Evolutionary conservation across 2,888 invertebrate genomes (phyloP).

Genomic region (Torymus aiolomorphi): DNA sequence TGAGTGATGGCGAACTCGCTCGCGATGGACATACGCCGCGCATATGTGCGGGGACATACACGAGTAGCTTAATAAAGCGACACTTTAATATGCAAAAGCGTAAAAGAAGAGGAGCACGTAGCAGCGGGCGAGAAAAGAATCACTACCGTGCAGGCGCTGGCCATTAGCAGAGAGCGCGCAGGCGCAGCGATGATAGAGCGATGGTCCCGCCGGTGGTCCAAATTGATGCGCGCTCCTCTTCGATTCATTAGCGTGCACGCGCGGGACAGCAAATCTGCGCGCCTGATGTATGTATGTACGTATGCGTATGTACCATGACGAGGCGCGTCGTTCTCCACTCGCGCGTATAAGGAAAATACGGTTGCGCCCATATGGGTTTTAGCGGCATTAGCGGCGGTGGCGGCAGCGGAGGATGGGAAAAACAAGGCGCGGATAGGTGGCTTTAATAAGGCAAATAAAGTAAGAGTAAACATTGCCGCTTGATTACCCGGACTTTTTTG

Average conservation of each 20-base stretch:
- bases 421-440: neutral
- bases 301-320: neutral
- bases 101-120: neutral
- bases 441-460: conserved; percentile 46
- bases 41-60: no score
- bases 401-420: neutral
- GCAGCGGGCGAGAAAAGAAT: neutral
- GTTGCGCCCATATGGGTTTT: no score
- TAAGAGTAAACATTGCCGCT: conserved; percentile 23
- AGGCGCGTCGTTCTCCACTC: conserved; percentile 4
- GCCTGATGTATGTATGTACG: neutral
- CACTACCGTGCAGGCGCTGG: neutral
- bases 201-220: conserved; percentile 31
- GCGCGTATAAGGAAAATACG: conserved; percentile 1
- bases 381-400: neutral
- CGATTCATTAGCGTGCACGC: neutral
- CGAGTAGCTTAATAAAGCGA: conserved; percentile 29
- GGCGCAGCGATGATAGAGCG: conserved; percentile 17
- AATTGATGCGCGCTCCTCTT: conserved; percentile 26
- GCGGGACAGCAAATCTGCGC: conserved; percentile 4
- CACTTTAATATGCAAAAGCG: conserved; percentile 38
- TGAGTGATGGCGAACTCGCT: conserved; percentile 29
- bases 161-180: neutral
- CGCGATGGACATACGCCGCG: neutral
- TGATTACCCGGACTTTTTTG: conserved; percentile 25